phyloP scores from a whole-genome alignment of 2,797 vertebrate genomes.

The Rhinophrynus dorsalis region DNA sequence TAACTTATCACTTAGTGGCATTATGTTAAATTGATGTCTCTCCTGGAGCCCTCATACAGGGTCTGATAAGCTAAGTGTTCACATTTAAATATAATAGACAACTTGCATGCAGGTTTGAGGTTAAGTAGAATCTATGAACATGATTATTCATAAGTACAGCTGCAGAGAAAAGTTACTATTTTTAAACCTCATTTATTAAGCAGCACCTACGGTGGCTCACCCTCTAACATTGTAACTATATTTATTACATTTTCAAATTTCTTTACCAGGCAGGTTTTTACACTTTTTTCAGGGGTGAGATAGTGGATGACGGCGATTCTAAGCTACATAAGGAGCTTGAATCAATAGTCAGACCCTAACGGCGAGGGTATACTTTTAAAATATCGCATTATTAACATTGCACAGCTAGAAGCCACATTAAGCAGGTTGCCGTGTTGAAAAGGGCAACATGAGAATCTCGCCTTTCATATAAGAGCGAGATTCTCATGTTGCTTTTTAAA shows the following conservation, averaged over 20 bases:
- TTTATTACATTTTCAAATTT: too few species aligned
- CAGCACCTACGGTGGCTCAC: background rate
- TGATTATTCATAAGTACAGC: constrained; percentile 20
- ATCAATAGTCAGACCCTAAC: background rate
- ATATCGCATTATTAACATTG: too few species aligned
- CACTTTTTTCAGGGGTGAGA: too few species aligned
- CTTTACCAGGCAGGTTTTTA: too few species aligned
- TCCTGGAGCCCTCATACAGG: constrained; percentile 1
- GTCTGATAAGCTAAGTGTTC: constrained; percentile 11
- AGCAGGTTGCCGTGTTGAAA: too few species aligned
- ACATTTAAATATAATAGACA: constrained; percentile 25
- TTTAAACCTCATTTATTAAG: background rate
- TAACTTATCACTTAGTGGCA: constrained; percentile 34
- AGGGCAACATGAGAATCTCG: too few species aligned
- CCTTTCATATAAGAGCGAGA: too few species aligned
- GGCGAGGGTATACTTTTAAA: too few species aligned
- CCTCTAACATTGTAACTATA: background rate
- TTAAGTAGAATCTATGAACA: constrained; percentile 20
- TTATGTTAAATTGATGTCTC: constrained; percentile 19
- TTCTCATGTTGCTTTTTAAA: too few species aligned
- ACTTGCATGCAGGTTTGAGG: background rate
- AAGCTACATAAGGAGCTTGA: background rate
- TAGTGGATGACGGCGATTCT: background rate
- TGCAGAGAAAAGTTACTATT: background rate
- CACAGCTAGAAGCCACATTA: too few species aligned